A percentile compares a stretch with the other conserved stretches of the same genome.
These are phyloP conservation scores for Leptopilina clavipes DNA, from an alignment of 1,140 invertebrate genomes.

Conservation along the genomic window DNA sequence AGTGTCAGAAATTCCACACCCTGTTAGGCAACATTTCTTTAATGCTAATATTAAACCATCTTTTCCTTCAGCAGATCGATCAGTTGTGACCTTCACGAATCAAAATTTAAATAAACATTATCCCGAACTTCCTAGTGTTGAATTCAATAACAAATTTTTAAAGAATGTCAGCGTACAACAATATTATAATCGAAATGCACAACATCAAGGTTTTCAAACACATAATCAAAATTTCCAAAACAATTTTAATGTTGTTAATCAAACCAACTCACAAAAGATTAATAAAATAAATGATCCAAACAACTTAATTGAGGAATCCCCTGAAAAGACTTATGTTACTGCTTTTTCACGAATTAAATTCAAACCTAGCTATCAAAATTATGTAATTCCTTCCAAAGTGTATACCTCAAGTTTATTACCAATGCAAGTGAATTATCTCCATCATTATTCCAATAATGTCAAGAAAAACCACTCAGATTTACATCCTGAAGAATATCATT, in stretches of 20 bases:
- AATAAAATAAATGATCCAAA: constrained; percentile 65
- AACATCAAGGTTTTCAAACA: constrained; percentile 46
- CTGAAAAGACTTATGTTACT: constrained; percentile 66
- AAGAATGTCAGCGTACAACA: constrained; percentile 49
- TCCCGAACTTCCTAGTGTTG: constrained; percentile 52
- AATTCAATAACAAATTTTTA: constrained; percentile 43
- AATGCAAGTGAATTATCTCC: constrained; percentile 64
- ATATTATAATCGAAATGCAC: constrained; percentile 46
- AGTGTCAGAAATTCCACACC: constrained; percentile 44
- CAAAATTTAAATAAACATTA: constrained; percentile 54
- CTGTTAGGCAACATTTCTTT: constrained; percentile 54
- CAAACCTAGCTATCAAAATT: constrained; percentile 62
- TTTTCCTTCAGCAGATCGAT: constrained; percentile 51
- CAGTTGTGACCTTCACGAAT: constrained; percentile 61
- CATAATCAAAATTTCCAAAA: constrained; percentile 56
- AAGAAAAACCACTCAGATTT: background rate
- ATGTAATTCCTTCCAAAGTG: constrained; percentile 46
- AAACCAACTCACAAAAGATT: constrained; percentile 60
- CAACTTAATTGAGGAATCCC: constrained; percentile 68
- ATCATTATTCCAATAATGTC: background rate
- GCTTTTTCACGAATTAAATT: constrained; percentile 63
- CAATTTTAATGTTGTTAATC: constrained; percentile 65
- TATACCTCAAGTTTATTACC: constrained; percentile 56
- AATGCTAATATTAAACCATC: constrained; percentile 54
- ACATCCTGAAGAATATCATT: background rate